Conservation (phyloP, 2,113 vertebrate genomes). For the Otolemur garnettii region DNA sequence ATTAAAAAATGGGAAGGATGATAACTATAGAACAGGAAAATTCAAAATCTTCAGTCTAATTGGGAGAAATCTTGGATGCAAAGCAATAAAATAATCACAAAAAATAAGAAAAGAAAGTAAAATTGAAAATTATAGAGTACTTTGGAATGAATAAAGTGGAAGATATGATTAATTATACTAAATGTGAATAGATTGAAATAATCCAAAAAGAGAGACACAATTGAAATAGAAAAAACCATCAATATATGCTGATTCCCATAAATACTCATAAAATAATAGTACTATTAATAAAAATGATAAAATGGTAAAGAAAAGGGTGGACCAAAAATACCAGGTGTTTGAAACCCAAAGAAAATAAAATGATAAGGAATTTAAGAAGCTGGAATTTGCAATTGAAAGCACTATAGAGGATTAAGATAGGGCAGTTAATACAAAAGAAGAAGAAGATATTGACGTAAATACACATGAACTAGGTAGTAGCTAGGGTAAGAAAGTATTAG, state of each 20-base stretch:
- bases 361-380: not conserved
- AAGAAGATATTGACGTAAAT: not conserved
- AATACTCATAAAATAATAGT: not conserved
- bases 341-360: not conserved
- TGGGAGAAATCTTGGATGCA: not conserved
- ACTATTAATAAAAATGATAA: not conserved
- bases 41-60: not conserved
- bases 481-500: not conserved
- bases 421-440: not conserved
- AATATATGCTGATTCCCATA: not conserved
- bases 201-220: not conserved
- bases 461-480: not conserved
- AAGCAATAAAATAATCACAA: not conserved
- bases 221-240: not conserved
- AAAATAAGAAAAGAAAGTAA: conserved; percentile 15
- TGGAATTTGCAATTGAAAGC: not conserved
- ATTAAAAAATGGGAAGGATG: not conserved
- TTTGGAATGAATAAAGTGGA: not conserved
- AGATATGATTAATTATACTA: not conserved
- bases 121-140: not conserved
- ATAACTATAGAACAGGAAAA: not conserved
- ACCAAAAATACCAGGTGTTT: not conserved
- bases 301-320: not conserved
- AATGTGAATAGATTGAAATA: not conserved
- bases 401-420: not conserved